Evolutionary conservation across 2,797 vertebrate genomes (phyloP), one percentile per base, ranked within the genome.

Genomic region (Enteromius unitaeniatus): DNA sequence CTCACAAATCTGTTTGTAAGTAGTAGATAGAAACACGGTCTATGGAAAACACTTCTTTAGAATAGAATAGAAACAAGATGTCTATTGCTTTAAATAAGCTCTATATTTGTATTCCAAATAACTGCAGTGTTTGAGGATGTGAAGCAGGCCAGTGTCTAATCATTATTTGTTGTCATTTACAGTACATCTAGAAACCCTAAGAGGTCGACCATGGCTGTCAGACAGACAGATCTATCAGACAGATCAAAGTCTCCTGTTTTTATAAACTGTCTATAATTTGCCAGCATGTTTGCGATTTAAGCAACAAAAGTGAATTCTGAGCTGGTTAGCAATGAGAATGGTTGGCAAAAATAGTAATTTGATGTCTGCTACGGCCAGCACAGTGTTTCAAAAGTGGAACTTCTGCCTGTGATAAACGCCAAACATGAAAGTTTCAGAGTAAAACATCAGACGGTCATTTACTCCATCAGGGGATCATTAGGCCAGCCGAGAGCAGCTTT

Each of bases 381-480:
- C 1, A 58, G 34, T 51, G 64, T 64, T 47, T 34, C 13, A 37
- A 51, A 82, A 47, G n/a, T 49, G 40, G 19, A 47, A 45, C 37
- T 34, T 70, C 37, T 73, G 40, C 37, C 26, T 64, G 4, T 74
- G 21, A 58, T 6, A 17, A 60, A 60, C 13, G 7, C 40, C 23
- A 70, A 60, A 28, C 11, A 73, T 73, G 7, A 73, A 69, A 17
- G 34, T 80, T 26, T 51, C 6, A 64, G 28, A 68, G 62, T 60
- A 45, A 70, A 70, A 58, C 79, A 70, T 81, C 37, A 81, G 17
- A 70, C n/a, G 1, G 51, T 55, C 37, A 40, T 49, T 82, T 81
- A 47, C 37, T 60, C 51, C 34, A 72, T 64, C 42, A 74, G 69
- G 80, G 15, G 31, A 68, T 65, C 73, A 76, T 74, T 64, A 49